Base-by-base conservation (phyloP, 2,888 invertebrate genomes). In the Conus canariensis region DNA sequence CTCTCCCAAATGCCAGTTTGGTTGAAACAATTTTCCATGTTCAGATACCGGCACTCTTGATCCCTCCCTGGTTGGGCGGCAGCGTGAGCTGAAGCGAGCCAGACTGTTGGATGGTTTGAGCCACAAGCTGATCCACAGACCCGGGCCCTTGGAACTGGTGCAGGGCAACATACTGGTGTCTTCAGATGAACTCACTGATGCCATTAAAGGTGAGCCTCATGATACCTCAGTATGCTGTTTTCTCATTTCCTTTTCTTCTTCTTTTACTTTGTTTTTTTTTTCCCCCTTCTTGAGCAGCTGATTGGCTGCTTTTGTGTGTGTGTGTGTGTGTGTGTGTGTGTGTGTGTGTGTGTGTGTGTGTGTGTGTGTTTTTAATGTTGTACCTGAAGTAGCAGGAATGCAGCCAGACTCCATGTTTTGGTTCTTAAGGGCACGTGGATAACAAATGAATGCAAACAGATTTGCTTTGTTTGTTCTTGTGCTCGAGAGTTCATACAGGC, bases 81-180 rank as follows among this genome's bases (percentile, higher is more conserved):
- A 99, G 96, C 98, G 99, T n/a, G 98, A 98, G 98, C 97, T 99
- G 94, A 99, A 99, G 97, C 98, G 99, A 96, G 99, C 99, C 89
- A 97, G 98, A 30, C 97, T 99, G 91, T 98, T 98, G 45, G 99
- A 99, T 97, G 98, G 98, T 95, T 97, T 99, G 88, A 99, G 99
- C 96, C 99, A 99, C 95, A 99, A 99, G 96, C 97, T 99, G 92
- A 98, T 99, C 90, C 99, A 99, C 97, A 97, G 99, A 92, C 99
- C 99, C 6, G 99, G 99, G 1, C 99, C 99, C 7, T 97, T 99
- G 94, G 99, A 99, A 97, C 97, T 99, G 93, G 99, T 99, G 94
- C 98, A 99, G 96, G 99, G 99, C 96, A 99, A 99, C 96, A 99
- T 99, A 95, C 97, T 99, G 91, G 99, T 99, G 96, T 98, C 99